phyloP scores from a whole-genome alignment of 2,113 vertebrate genomes.

The Athene cunicularia region DNA sequence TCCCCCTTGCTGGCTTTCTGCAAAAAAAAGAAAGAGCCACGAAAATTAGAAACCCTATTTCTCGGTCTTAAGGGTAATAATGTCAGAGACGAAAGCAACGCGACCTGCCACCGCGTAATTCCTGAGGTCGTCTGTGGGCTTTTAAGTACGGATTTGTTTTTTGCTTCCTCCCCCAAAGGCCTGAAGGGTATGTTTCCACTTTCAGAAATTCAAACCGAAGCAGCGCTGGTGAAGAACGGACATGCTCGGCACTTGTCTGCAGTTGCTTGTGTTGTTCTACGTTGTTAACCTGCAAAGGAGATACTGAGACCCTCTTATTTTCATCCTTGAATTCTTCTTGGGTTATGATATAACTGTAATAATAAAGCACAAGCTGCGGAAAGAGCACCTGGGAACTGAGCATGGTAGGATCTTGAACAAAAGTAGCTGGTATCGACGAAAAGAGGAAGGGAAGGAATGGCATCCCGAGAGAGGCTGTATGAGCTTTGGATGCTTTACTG shows the following conservation, averaged over 20 bases:
- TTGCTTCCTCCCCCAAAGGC: background rate
- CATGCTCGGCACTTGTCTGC: conserved; percentile 12
- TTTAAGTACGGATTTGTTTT: background rate
- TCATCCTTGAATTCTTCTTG: background rate
- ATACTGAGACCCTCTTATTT: background rate
- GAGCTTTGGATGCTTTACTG: conserved; percentile 99
- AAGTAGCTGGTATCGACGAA: background rate
- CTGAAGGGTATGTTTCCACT: conserved; percentile 50
- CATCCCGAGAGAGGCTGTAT: conserved; percentile 94
- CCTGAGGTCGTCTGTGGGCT: background rate
- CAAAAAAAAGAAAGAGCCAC: fast-evolving
- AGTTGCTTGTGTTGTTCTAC: background rate
- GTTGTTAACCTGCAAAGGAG: conserved; percentile 9
- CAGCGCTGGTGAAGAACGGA: conserved; percentile 12
- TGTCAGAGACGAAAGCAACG: background rate
- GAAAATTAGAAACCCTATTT: fast-evolving
- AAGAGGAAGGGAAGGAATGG: conserved; percentile 82
- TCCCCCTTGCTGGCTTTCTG: background rate
- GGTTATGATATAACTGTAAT: conserved; percentile 9
- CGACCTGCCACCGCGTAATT: background rate
- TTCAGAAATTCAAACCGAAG: conserved; percentile 36
- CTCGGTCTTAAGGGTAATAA: fast-evolving
- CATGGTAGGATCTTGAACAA: conserved; percentile 71
- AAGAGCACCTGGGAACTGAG: conserved; percentile 32
- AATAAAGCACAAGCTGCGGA: background rate